Evolutionary conservation across 2,113 vertebrate species (phyloP).

Genomic region (Istiophorus platypterus): DNA sequence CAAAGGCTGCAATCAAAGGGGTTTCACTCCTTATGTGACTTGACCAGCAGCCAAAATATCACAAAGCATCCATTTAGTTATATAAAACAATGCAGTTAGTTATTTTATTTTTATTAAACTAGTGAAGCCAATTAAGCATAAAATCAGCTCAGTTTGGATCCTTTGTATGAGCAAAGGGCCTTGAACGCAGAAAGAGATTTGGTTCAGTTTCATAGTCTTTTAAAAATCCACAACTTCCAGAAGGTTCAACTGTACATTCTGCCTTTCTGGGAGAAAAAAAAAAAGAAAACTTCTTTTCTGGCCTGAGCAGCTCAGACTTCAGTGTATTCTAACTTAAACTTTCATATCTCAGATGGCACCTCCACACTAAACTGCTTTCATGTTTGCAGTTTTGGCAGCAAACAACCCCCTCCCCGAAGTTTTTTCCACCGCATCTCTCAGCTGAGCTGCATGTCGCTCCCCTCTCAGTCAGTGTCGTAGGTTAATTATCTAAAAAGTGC

Average conservation of each 20-base stretch:
- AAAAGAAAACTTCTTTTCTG: neutral
- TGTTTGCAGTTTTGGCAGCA: constrained; percentile 1
- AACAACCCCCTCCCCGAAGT: neutral
- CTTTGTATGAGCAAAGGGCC: neutral
- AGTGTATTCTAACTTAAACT: neutral
- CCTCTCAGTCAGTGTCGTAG: constrained; percentile 31
- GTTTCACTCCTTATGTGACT: neutral
- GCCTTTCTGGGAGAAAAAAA: neutral
- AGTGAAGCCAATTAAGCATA: constrained; percentile 6
- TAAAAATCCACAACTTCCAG: neutral
- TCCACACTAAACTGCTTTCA: constrained; percentile 12
- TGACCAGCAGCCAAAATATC: neutral
- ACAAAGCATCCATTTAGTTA: neutral
- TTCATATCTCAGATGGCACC: neutral
- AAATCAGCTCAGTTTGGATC: neutral
- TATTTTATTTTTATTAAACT: neutral
- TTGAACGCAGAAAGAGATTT: neutral
- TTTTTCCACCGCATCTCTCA: neutral
- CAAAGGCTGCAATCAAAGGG: too few species aligned
- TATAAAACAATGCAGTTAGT: constrained; percentile 3
- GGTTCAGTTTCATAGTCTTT: neutral
- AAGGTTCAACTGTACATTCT: neutral
- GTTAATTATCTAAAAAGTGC: constrained; percentile 62
- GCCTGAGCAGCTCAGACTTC: neutral
- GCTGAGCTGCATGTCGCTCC: constrained; percentile 25